A percentile compares a stretch with the other conserved stretches of the same genome.
phyloP scores from a whole-genome alignment of 1,140 invertebrate species.

The Oreohelix idahoensis region DNA sequence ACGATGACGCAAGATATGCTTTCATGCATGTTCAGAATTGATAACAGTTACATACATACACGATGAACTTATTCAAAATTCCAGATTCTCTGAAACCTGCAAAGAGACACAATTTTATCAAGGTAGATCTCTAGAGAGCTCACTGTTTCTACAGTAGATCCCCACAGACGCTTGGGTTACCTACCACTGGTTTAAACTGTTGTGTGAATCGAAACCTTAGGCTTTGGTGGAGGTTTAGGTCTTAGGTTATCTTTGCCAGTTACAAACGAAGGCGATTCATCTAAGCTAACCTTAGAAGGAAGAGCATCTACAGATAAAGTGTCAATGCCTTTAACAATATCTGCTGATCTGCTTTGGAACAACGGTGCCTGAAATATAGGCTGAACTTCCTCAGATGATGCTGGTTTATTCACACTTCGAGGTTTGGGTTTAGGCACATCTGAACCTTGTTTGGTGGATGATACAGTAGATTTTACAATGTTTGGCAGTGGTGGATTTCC shows the following conservation, averaged over 20 bases:
- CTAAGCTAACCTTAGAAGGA: neutral
- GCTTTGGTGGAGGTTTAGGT: constrained; percentile 2
- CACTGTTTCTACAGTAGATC: too few species aligned
- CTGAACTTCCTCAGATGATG: neutral
- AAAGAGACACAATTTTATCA: too few species aligned
- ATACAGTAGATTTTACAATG: neutral
- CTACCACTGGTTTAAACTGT: neutral
- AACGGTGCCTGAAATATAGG: neutral
- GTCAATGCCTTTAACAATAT: neutral
- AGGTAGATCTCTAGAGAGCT: too few species aligned
- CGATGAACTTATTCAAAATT: too few species aligned
- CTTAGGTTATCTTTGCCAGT: neutral
- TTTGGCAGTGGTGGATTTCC: neutral
- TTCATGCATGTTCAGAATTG: too few species aligned
- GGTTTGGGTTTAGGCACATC: neutral
- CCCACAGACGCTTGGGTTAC: too few species aligned
- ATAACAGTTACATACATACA: too few species aligned
- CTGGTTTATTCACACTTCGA: neutral
- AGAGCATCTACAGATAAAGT: neutral
- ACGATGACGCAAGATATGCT: too few species aligned
- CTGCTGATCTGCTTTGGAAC: neutral
- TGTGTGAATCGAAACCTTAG: neutral
- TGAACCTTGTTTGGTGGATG: neutral
- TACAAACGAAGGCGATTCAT: neutral
- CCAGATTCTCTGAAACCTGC: too few species aligned